Conservation (phyloP, 2,888 invertebrate genomes). For the Antheraea yamamai region DNA sequence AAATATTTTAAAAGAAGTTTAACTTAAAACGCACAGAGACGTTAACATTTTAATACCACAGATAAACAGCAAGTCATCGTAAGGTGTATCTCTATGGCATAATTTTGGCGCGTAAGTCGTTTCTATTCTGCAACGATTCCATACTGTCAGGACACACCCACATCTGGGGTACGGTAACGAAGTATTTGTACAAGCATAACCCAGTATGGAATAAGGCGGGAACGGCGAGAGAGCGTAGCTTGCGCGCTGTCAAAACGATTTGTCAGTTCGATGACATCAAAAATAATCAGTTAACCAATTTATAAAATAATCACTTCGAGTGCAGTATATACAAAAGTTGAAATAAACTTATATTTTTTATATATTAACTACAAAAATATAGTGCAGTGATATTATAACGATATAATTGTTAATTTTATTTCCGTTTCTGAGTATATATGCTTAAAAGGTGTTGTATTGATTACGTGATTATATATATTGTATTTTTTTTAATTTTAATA, state of each 20-base stretch:
- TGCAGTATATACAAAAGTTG: background rate
- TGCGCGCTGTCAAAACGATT: background rate
- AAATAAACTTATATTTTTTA: background rate
- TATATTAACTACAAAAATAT: background rate
- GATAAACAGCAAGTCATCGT: background rate
- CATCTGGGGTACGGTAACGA: background rate
- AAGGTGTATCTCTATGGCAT: background rate
- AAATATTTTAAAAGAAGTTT: too few species aligned
- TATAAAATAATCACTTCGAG: background rate
- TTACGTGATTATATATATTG: background rate
- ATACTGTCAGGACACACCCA: background rate
- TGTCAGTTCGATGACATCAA: background rate
- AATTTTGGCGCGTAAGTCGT: background rate
- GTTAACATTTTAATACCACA: background rate
- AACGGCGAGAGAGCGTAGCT: background rate
- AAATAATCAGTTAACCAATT: constrained; percentile 3
- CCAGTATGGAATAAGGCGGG: constrained; percentile 13
- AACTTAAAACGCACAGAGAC: background rate
- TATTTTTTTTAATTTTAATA: background rate
- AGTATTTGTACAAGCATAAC: background rate
- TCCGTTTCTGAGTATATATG: background rate
- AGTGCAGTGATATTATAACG: background rate
- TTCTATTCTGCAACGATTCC: background rate
- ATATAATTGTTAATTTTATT: background rate
- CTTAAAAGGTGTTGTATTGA: background rate